Percentiles rank a stretch among this genome's conserved stretches.
phyloP scores from a whole-genome alignment of 2,797 vertebrate species.

The Ammospiza maritima region DNA sequence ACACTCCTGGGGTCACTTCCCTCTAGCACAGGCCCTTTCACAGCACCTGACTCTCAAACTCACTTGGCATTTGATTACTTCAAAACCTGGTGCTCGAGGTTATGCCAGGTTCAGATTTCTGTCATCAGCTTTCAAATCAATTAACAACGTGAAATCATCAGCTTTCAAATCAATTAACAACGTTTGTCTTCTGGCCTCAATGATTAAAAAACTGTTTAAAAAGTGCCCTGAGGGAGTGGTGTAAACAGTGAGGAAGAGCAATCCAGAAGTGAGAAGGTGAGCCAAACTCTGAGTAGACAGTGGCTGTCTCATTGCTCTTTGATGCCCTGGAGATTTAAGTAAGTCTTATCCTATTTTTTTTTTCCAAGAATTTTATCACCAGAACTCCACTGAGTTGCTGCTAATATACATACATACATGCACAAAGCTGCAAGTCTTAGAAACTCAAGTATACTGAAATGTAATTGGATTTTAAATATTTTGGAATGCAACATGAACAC shows the following conservation, averaged over 20 bases:
- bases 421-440: not conserved
- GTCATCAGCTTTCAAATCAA: not conserved
- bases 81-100: not conserved
- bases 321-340: not conserved
- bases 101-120: not conserved
- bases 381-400: not conserved
- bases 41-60: not conserved
- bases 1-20: not conserved
- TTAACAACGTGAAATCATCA: not conserved
- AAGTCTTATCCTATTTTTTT: not conserved
- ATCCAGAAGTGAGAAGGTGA: not conserved
- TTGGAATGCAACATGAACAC: not conserved
- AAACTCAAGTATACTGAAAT: not conserved
- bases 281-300: not conserved
- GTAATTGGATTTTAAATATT: not conserved
- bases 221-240: not conserved
- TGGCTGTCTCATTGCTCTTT: not conserved
- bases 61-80: not conserved
- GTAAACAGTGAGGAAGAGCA: not conserved
- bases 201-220: not conserved
- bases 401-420: not conserved
- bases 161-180: not conserved
- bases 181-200: not conserved
- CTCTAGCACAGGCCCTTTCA: not conserved
- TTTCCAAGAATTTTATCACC: not conserved